Evolutionary conservation across 53 echinoderm and acorn worm species (phyloP).

Genomic region (Mesocentrotus franciscanus): DNA sequence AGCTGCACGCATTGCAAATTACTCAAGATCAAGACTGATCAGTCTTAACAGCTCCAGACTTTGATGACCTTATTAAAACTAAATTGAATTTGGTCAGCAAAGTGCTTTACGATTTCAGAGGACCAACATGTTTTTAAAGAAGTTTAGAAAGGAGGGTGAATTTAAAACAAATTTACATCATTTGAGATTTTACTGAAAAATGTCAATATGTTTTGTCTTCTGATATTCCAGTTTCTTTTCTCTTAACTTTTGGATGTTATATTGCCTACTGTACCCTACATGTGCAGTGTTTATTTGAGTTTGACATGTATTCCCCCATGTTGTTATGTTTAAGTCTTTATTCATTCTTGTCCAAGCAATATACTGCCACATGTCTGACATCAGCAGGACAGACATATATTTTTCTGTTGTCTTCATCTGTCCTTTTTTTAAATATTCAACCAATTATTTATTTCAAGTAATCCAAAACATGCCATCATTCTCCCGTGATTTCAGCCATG

Average conservation of each 20-base stretch:
- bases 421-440: too few species aligned
- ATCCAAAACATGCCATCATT: neutral
- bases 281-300: too few species aligned
- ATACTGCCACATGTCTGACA: neutral
- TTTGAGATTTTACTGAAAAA: too few species aligned
- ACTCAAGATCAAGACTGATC: neutral
- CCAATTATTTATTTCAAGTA: neutral
- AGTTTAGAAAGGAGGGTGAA: neutral
- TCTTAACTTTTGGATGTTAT: neutral
- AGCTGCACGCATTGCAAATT: constrained; percentile 33
- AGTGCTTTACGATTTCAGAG: neutral
- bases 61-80: neutral
- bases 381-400: neutral
- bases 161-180: neutral
- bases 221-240: neutral
- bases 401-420: too few species aligned
- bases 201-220: neutral
- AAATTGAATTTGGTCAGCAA: constrained; percentile 13
- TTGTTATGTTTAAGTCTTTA: neutral
- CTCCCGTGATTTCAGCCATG: neutral
- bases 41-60: neutral
- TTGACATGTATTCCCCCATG: too few species aligned
- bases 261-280: too few species aligned
- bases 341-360: neutral
- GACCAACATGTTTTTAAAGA: neutral